Evolutionary conservation across 2,888 invertebrate genomes (phyloP).

Genomic region (Leptopilina myrica): DNA sequence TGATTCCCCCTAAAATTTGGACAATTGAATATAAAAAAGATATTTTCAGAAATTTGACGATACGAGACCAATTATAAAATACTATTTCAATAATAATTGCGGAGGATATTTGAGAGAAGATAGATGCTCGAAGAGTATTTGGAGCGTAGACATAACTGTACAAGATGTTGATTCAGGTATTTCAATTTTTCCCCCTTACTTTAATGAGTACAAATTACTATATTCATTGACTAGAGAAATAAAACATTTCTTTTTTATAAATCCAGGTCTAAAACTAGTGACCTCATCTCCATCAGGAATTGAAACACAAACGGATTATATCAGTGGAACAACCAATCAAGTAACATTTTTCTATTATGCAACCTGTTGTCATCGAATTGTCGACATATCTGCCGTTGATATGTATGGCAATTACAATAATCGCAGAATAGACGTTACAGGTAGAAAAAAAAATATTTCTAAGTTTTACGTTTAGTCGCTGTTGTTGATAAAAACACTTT

Average conservation of each 20-base stretch:
- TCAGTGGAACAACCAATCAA: conserved; percentile 83
- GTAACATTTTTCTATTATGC: conserved; percentile 83
- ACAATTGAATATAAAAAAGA: background rate
- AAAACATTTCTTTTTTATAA: background rate
- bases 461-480: conserved; percentile 67
- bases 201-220: background rate
- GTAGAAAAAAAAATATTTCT: conserved; percentile 60
- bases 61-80: conserved; percentile 80
- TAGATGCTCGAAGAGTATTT: conserved; percentile 82
- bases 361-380: conserved; percentile 85
- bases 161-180: conserved; percentile 58
- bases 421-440: conserved; percentile 81
- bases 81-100: conserved; percentile 82
- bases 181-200: conserved; percentile 10
- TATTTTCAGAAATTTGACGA: conserved; percentile 75
- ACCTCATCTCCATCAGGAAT: conserved; percentile 78
- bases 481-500: too few species aligned
- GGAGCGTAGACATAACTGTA: conserved; percentile 82
- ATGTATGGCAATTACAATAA: conserved; percentile 82
- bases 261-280: conserved; percentile 69
- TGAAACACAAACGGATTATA: conserved; percentile 81
- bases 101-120: conserved; percentile 78
- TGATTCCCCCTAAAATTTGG: background rate
- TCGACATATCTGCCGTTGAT: conserved; percentile 84
- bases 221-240: background rate